phyloP scores from a whole-genome alignment of 1,140 invertebrate genomes.

The Euura lappo region DNA sequence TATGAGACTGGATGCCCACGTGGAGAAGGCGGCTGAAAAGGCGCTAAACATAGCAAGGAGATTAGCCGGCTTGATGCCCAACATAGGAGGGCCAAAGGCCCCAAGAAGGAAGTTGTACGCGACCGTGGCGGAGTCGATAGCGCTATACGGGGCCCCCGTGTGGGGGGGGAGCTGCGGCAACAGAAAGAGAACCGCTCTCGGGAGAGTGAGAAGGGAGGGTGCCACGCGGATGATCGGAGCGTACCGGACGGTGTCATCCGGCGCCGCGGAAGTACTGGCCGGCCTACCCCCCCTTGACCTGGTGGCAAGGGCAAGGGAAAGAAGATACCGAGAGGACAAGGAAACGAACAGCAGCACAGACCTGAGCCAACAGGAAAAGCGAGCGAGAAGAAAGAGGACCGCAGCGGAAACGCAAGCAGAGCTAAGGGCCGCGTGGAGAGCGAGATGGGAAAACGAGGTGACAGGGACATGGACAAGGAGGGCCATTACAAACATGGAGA shows the following conservation, averaged over 20 bases:
- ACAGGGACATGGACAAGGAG: slow-evolving; percentile 25
- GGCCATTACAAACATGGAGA: slow-evolving; percentile 28
- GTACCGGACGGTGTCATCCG: slow-evolving; percentile 30
- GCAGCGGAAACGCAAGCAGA: slow-evolving; percentile 1
- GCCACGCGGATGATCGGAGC: slow-evolving; percentile 22
- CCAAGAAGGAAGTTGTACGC: slow-evolving; percentile 22
- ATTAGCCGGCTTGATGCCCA: slow-evolving; percentile 14
- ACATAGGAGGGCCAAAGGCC: slow-evolving; percentile 13
- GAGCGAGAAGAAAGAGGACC: slow-evolving; percentile 5
- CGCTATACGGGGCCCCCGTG: slow-evolving; percentile 28
- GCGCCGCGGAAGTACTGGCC: slow-evolving; percentile 27
- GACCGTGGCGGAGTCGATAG: slow-evolving; percentile 21
- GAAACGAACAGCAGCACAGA: too few species aligned
- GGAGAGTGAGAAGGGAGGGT: slow-evolving; percentile 24
- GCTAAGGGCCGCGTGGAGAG: slow-evolving; percentile 19
- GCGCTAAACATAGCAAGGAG: slow-evolving; percentile 3
- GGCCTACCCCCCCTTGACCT: slow-evolving; percentile 32
- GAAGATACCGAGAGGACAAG: not conserved
- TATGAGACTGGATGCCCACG: slow-evolving; percentile 6
- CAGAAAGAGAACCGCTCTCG: slow-evolving; percentile 7
- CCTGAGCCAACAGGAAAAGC: slow-evolving; percentile 13
- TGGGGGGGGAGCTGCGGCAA: slow-evolving; percentile 20
- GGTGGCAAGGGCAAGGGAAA: slow-evolving; percentile 12
- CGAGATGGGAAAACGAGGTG: slow-evolving; percentile 17
- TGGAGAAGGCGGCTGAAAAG: slow-evolving; percentile 9